Conservation (phyloP, 1,140 invertebrate species). For the Oreohelix idahoensis region DNA sequence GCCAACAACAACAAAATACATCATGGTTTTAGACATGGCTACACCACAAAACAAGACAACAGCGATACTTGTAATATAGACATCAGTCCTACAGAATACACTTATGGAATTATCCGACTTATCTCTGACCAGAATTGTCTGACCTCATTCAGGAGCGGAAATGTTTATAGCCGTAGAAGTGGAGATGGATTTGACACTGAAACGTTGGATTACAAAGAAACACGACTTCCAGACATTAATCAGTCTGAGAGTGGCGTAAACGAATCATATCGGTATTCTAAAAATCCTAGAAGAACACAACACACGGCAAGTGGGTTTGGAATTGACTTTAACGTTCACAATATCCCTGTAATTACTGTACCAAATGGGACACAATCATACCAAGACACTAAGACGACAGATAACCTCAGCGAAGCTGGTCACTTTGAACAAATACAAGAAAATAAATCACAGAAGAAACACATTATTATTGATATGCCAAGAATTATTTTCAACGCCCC, state of each 20-base stretch:
- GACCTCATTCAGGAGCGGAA: neutral
- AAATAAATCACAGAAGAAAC: conserved; percentile 33
- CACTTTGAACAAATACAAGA: neutral
- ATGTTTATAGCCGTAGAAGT: neutral
- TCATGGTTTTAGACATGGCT: neutral
- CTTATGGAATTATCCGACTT: neutral
- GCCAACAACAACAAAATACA: neutral
- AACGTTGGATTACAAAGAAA: neutral
- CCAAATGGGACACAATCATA: neutral
- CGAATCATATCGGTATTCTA: neutral
- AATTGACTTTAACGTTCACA: neutral
- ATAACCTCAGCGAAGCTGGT: neutral
- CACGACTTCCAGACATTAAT: neutral
- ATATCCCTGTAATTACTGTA: neutral
- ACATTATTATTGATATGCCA: conserved; percentile 64
- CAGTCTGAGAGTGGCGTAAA: neutral
- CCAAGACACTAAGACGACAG: neutral
- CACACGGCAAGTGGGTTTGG: neutral
- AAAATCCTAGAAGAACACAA: neutral
- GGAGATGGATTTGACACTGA: neutral
- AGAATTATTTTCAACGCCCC: conserved; percentile 60
- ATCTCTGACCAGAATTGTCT: neutral
- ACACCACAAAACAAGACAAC: neutral
- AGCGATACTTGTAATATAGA: neutral
- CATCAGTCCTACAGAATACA: neutral